phyloP scores from a whole-genome alignment of 2,888 invertebrate species.

The Coenonympha glycerion region DNA sequence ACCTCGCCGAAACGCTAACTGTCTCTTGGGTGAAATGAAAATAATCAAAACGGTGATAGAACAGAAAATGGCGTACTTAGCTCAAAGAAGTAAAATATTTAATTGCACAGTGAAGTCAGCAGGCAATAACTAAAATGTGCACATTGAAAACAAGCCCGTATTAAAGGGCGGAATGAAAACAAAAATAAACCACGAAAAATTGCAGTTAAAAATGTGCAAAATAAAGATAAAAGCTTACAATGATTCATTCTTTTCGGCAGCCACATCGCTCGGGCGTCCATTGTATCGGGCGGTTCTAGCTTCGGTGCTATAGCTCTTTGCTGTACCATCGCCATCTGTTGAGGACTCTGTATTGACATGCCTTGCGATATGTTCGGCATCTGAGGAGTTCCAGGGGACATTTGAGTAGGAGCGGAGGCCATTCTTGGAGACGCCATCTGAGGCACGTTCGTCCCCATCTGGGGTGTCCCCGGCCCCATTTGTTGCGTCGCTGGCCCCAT shows the following conservation, averaged over 20 bases:
- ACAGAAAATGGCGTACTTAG: no score
- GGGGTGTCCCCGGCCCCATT: conserved; percentile 41
- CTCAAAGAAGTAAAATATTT: no score
- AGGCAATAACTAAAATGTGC: not conserved
- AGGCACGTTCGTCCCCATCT: conserved; percentile 50
- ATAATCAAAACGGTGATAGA: no score
- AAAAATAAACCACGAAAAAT: conserved; percentile 33
- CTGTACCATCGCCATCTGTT: conserved; percentile 60
- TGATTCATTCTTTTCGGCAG: conserved; percentile 80
- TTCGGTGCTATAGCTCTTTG: conserved; percentile 73
- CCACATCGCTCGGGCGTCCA: conserved; percentile 78
- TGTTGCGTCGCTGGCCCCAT: conserved; percentile 42
- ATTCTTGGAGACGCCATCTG: conserved; percentile 66
- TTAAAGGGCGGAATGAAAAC: not conserved
- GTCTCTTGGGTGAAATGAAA: no score
- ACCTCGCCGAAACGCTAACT: no score
- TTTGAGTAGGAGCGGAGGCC: conserved; percentile 62
- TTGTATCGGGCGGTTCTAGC: conserved; percentile 76
- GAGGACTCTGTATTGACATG: conserved; percentile 58
- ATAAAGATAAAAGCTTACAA: conserved; percentile 74
- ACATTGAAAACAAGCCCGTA: not conserved
- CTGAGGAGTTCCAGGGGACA: conserved; percentile 67
- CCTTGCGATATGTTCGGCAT: conserved; percentile 62
- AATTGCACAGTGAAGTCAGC: no score
- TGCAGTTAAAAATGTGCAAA: conserved; percentile 32